Evolutionary conservation across 2,888 invertebrate genomes (phyloP), one percentile per base, ranked within the genome.

Genomic region (Rhagonycha fulva): DNA sequence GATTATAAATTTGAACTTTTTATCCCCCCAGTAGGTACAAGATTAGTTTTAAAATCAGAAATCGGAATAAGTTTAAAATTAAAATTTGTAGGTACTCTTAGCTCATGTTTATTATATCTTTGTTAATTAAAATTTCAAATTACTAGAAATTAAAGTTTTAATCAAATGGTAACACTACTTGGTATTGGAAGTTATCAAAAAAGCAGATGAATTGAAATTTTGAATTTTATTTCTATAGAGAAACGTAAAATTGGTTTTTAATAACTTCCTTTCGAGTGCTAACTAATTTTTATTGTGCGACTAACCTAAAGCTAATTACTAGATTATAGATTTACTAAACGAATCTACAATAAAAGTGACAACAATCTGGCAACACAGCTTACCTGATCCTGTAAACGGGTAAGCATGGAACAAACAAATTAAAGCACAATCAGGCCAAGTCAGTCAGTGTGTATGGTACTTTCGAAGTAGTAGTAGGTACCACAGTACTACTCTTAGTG

Each of bases 371-470:
- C 80, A 80, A 80, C 80, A 72, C 70, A 67, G 78, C 77, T 80
- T 80, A 80, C 80, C 80, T 80, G 80, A 70, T 80, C 80, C 80
- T 80, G 78, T 70, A 63, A 73, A 73, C 69, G 82, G 83, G 85
- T 83, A 83, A 85, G 86, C 87, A 84, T 87, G 86, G 84, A 87
- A 87, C 85, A 84, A 87, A 87, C 85, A 84, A 87, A 87, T 87
- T 86, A 86, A 86, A 85, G 84, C 83, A 83, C 85, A 86, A 86
- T 87, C 85, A 87, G 86, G 82, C 84, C 84, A 82, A 82, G 85
- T 83, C 83, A 86, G 85, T 86, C 86, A 86, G 86, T 86, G 80
- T 72, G 72, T 73, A 66, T 72, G 70, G 30, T 76, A 72, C 78
- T 62, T 69, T 26, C 26, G 72, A 66, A 62, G 63, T 69, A 71